A percentile compares a stretch with the other conserved stretches of the same genome.
Evolutionary conservation across 1,140 invertebrate genomes (phyloP).

Genomic region (Microplitis mediator): DNA sequence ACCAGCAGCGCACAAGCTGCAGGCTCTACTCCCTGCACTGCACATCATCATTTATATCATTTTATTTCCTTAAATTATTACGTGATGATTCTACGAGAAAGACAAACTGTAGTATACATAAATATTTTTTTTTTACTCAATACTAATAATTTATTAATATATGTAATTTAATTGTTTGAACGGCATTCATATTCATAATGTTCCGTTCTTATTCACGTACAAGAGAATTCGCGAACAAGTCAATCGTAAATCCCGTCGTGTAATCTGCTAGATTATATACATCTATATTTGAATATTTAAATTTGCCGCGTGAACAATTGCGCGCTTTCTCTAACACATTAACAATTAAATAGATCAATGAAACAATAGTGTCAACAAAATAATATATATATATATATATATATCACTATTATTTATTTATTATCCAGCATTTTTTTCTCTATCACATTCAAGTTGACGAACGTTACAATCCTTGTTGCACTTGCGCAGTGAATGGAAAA

Average conservation of each 20-base stretch:
- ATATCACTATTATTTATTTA: no score
- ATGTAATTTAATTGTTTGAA: neutral
- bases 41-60: neutral
- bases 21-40: neutral
- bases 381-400: neutral
- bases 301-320: neutral
- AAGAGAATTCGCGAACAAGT: slow-evolving; percentile 10
- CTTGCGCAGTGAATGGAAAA: no score
- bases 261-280: neutral
- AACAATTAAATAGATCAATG: neutral
- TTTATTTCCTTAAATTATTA: neutral
- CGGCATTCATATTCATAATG: slow-evolving; percentile 10
- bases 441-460: no score
- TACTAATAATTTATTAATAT: neutral
- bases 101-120: no score
- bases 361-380: neutral
- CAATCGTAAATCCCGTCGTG: slow-evolving; percentile 10
- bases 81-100: neutral
- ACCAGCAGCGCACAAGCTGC: slow-evolving; percentile 16
- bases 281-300: neutral
- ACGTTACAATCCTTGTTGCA: no score
- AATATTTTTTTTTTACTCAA: no score
- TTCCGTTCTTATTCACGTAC: slow-evolving; percentile 16
- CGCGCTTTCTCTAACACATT: neutral
- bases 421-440: no score